Evolutionary conservation across 1,140 invertebrate genomes (phyloP).

Genomic region (Paracyclopina nana): DNA sequence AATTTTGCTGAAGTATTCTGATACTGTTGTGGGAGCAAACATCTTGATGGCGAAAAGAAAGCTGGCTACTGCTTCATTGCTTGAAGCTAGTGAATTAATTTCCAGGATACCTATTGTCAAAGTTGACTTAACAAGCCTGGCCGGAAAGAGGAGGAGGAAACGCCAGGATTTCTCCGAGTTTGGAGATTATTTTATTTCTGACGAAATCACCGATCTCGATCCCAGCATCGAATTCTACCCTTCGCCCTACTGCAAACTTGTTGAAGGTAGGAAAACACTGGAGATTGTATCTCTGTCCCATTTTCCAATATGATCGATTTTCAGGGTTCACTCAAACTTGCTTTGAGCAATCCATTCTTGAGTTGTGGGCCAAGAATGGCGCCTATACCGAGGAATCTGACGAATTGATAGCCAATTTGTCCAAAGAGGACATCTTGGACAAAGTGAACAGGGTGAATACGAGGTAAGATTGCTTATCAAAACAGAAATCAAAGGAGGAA

Average conservation of each 20-base stretch:
- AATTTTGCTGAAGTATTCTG: no score
- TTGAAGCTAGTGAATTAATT: no score
- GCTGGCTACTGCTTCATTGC: no score
- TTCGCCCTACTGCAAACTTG: constrained; percentile 6
- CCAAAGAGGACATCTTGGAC: constrained; percentile 37
- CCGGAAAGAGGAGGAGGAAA: neutral
- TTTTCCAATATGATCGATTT: no score
- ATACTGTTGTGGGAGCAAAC: no score
- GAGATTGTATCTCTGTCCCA: no score
- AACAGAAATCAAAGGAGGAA: neutral
- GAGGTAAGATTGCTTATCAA: neutral
- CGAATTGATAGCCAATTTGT: constrained; percentile 31
- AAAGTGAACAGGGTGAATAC: constrained; percentile 35
- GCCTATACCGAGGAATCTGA: constrained; percentile 17
- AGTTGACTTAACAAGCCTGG: neutral
- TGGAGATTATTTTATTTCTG: no score
- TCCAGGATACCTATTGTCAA: neutral
- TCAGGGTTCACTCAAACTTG: no score
- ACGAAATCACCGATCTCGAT: neutral
- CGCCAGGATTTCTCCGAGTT: neutral
- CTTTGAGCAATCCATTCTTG: constrained; percentile 39
- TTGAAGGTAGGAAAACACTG: constrained; percentile 18
- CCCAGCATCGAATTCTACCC: constrained; percentile 5
- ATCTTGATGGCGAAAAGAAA: no score
- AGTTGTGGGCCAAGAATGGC: constrained; percentile 43